A percentile compares a stretch with the other conserved stretches of the same genome.
Evolutionary conservation across 2,797 vertebrate species (phyloP).

Genomic region (Myripristis murdjan): DNA sequence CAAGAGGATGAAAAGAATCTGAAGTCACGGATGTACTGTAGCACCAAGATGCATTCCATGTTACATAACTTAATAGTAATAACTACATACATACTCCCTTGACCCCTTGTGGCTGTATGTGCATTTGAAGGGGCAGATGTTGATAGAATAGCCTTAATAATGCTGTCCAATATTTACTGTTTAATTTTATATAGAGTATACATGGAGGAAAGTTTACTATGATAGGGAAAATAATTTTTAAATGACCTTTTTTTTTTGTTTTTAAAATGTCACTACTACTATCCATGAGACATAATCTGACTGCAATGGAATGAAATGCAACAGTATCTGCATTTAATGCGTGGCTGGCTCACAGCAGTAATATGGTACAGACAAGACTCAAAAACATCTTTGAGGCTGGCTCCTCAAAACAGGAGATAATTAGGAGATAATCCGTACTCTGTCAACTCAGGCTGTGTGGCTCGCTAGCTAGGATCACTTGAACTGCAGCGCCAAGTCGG

Average conservation of each 20-base stretch:
- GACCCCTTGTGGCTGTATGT: slow-evolving; percentile 29
- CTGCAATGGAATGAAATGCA: slow-evolving; percentile 19
- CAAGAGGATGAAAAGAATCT: slow-evolving; percentile 24
- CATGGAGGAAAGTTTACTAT: slow-evolving; percentile 45
- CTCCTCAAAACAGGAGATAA: slow-evolving; percentile 65
- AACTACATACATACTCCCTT: slow-evolving; percentile 35
- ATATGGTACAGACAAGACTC: slow-evolving; percentile 26
- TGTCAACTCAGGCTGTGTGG: slow-evolving; percentile 52
- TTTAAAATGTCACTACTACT: slow-evolving; percentile 45
- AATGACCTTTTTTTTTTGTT: slow-evolving; percentile 50
- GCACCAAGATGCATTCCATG: slow-evolving; percentile 69
- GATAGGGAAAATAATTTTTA: slow-evolving; percentile 37
- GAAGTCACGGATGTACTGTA: slow-evolving; percentile 52
- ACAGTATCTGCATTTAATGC: slow-evolving; percentile 43
- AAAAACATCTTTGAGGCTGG: slow-evolving; percentile 73
- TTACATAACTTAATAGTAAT: slow-evolving; percentile 31
- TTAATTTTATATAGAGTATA: slow-evolving; percentile 51
- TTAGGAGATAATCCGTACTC: slow-evolving; percentile 30
- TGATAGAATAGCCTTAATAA: slow-evolving; percentile 56
- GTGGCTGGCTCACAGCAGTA: slow-evolving; percentile 67
- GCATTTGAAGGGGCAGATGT: slow-evolving; percentile 39
- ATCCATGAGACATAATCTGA: slow-evolving; percentile 33
- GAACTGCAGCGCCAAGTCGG: slow-evolving; percentile 11
- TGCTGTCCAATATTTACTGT: slow-evolving; percentile 32
- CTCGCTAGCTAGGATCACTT: slow-evolving; percentile 24